These are phyloP conservation scores for Tragelaphus strepsiceros DNA, from an alignment of 2,113 vertebrate species.

Conservation along the genomic window DNA sequence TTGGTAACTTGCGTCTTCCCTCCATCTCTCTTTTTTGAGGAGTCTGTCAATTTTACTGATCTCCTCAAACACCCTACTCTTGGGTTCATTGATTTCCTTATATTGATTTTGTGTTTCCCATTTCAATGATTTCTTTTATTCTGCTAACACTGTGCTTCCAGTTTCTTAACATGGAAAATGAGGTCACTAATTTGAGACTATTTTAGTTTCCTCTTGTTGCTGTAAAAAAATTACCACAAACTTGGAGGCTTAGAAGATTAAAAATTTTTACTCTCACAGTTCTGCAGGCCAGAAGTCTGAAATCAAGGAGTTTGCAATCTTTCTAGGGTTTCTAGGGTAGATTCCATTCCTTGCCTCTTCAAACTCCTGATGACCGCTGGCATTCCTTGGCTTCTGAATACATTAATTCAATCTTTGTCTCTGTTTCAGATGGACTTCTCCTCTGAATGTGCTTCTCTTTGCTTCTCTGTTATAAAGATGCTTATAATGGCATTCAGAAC, in stretches of 20 bases:
- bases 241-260: not conserved
- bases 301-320: not conserved
- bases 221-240: not conserved
- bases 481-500: not conserved
- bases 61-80: not conserved
- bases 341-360: not conserved
- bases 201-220: not conserved
- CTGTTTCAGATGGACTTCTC: not conserved
- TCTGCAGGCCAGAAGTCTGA: not conserved
- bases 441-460: not conserved
- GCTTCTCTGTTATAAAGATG: not conserved
- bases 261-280: not conserved
- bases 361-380: not conserved
- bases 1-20: not conserved
- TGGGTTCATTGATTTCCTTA: not conserved
- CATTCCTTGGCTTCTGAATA: not conserved
- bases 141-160: not conserved
- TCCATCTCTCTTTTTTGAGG: not conserved
- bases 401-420: not conserved
- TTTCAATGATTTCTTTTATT: not conserved
- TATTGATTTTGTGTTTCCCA: not conserved
- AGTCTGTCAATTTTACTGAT: not conserved
- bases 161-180: not conserved
- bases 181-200: not conserved
- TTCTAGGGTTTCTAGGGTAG: not conserved